Evolutionary conservation across 2,888 invertebrate species (phyloP).

Genomic region (Tipula confusa): DNA sequence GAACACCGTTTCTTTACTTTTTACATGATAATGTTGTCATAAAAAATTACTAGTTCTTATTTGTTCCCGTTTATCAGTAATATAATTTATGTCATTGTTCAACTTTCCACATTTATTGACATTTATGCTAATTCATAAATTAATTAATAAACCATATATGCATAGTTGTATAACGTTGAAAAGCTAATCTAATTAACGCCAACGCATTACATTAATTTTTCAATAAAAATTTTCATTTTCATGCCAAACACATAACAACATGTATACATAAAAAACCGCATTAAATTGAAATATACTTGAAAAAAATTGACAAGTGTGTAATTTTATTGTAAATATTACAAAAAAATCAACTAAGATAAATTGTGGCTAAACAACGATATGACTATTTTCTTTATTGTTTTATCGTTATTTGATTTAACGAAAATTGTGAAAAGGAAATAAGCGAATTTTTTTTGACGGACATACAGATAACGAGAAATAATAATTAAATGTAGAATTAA

Average conservation of each 20-base stretch:
- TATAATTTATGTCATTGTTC: too few relatives aligned
- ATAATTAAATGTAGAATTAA: too few relatives aligned
- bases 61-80: too few relatives aligned
- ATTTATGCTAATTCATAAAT: not conserved
- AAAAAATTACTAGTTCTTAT: too few relatives aligned
- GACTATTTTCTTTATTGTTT: not conserved
- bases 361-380: not conserved
- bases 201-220: not conserved
- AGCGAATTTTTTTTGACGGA: too few relatives aligned
- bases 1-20: too few relatives aligned
- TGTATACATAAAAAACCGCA: not conserved
- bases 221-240: slow-evolving; percentile 12
- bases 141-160: not conserved
- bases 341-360: not conserved
- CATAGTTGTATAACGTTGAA: not conserved
- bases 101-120: not conserved
- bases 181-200: not conserved
- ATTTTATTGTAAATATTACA: slow-evolving; percentile 13
- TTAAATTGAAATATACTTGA: slow-evolving; percentile 12
- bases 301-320: not conserved
- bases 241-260: not conserved
- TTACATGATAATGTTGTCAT: too few relatives aligned
- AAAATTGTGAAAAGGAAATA: not conserved
- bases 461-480: too few relatives aligned
- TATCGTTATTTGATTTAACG: not conserved